Conservation (phyloP, 30 jellyfish, hydroid and myxozoan genomes). For the Chironex yamaguchii region DNA sequence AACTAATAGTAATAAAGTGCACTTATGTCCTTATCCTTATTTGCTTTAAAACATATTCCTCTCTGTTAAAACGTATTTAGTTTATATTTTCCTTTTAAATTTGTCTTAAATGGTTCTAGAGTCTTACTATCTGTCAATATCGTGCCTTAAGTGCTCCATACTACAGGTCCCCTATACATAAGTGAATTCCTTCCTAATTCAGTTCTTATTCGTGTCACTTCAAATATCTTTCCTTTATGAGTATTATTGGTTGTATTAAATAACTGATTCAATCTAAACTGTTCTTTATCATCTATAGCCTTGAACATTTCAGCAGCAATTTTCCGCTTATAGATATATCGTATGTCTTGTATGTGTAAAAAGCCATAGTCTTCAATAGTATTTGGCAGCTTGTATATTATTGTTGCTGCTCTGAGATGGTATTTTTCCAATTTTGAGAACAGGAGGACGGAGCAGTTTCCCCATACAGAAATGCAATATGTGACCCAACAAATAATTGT, state of each 20-base stretch:
- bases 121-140: neutral
- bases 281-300: neutral
- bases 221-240: constrained; percentile 14
- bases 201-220: constrained; percentile 15
- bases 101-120: neutral
- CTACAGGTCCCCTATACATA: constrained; percentile 14
- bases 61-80: constrained; percentile 2
- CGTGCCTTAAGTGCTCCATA: constrained; percentile 7
- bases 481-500: neutral
- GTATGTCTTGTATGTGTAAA: constrained; percentile 11
- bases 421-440: neutral
- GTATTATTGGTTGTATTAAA: constrained; percentile 19
- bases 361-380: constrained; percentile 2
- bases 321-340: constrained; percentile 1
- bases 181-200: constrained; percentile 19
- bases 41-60: constrained; percentile 1
- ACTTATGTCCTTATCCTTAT: too few species aligned
- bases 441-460: neutral
- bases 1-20: too few species aligned
- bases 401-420: constrained; percentile 23
- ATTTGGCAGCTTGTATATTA: neutral
- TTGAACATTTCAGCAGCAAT: constrained; percentile 9
- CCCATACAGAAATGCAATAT: constrained; percentile 16
- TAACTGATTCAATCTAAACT: neutral
- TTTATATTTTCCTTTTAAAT: neutral